Percentiles rank a stretch among this genome's conserved stretches.
phyloP scores from a whole-genome alignment of 2,797 vertebrate genomes.

The Hybognathus amarus region DNA sequence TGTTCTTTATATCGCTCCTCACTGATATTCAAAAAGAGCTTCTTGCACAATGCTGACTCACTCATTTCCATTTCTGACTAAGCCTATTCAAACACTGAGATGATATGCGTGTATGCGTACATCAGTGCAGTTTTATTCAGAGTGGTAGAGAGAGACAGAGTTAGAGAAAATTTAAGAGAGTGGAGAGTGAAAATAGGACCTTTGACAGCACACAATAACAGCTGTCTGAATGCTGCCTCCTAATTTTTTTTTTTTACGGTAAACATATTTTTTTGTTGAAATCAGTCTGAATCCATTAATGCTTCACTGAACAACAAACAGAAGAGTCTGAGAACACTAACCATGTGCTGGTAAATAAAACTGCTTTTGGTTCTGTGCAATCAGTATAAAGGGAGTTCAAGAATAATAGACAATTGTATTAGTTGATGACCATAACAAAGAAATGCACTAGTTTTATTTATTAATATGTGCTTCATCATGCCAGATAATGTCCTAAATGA shows the following conservation, averaged over 20 bases:
- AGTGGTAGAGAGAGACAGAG: constrained; percentile 18
- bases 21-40: constrained; percentile 47
- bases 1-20: constrained; percentile 42
- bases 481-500: not conserved
- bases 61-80: constrained; percentile 51
- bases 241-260: not conserved
- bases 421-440: not conserved
- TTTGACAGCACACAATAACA: constrained; percentile 11
- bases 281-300: constrained; percentile 20
- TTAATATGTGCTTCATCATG: not conserved
- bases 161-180: not conserved
- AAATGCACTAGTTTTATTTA: not conserved
- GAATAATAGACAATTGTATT: not conserved
- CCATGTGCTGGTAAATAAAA: constrained; percentile 1
- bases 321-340: constrained; percentile 4
- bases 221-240: constrained; percentile 1
- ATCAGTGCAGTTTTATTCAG: not conserved
- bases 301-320: constrained; percentile 18
- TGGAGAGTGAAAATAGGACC: constrained; percentile 6
- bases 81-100: constrained; percentile 37
- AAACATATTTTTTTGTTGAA: constrained; percentile 22
- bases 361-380: not conserved
- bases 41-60: constrained; percentile 51
- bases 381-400: not conserved
- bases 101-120: constrained; percentile 8